Evolutionary conservation across 2,113 vertebrate species (phyloP).

Genomic region (Tupaia chinensis): DNA sequence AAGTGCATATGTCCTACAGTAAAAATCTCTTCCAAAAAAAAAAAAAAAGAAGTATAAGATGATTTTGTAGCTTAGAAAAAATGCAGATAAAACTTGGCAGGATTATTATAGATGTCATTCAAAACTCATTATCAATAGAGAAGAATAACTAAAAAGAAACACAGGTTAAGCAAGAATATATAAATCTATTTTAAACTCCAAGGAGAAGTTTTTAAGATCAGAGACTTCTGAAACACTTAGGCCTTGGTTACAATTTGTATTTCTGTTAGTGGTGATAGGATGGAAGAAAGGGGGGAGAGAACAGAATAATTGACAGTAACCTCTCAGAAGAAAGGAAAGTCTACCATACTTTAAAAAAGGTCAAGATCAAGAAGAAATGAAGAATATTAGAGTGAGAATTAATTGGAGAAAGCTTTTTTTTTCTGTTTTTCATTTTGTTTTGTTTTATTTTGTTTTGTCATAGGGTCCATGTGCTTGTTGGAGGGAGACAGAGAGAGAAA

Average conservation of each 20-base stretch:
- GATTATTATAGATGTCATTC: background rate
- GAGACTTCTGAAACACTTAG: background rate
- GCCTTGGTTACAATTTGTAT: background rate
- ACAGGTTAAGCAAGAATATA: background rate
- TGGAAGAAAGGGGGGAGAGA: background rate
- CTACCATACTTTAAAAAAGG: background rate
- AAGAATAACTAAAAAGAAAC: background rate
- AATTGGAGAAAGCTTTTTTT: background rate
- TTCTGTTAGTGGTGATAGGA: background rate
- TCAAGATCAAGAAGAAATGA: background rate
- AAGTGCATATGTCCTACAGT: too few species aligned
- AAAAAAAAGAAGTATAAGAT: too few species aligned
- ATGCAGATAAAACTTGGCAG: background rate
- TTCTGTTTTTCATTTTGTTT: background rate
- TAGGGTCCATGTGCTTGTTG: too few species aligned
- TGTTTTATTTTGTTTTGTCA: too few species aligned
- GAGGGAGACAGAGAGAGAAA: too few species aligned
- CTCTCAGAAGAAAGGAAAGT: background rate
- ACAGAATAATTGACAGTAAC: background rate
- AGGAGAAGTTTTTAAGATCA: background rate
- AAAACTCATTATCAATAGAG: background rate
- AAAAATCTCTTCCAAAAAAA: too few species aligned
- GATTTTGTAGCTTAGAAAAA: background rate
- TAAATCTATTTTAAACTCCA: conserved; percentile 42
- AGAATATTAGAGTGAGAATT: background rate